Conservation (phyloP, 2,113 vertebrate species). For the Silurus glanis region DNA sequence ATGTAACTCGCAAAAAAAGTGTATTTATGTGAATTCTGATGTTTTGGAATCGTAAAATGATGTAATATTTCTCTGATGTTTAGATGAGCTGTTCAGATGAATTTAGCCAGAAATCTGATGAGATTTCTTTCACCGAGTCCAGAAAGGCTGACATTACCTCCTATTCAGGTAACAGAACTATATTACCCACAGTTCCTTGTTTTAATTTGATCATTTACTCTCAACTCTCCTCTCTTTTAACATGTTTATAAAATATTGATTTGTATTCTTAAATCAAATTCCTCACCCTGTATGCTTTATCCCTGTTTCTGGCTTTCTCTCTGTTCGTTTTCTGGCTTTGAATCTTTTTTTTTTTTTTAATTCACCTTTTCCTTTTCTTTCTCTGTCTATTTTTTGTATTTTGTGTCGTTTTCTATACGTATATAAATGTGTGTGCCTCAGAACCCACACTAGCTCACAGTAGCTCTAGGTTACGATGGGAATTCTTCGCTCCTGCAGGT, state of each 20-base stretch:
- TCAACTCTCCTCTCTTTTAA: not conserved
- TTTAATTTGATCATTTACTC: not conserved
- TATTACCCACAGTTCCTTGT: not conserved
- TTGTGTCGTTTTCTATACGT: not conserved
- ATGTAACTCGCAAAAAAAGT: not conserved
- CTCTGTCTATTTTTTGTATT: conserved; percentile 3
- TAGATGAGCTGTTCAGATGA: conserved; percentile 54
- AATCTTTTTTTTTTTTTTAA: conserved; percentile 7
- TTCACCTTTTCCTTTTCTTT: not conserved
- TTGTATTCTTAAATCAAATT: conserved; percentile 5
- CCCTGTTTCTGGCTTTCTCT: conserved; percentile 29
- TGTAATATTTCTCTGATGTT: not conserved
- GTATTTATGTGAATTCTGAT: not conserved
- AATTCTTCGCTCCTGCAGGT: conserved; percentile 85
- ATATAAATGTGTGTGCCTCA: conserved; percentile 9
- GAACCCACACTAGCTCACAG: conserved; percentile 58
- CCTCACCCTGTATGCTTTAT: conserved; percentile 25
- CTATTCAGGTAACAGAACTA: conserved; percentile 67
- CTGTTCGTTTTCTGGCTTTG: conserved; percentile 7
- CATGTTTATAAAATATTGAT: not conserved
- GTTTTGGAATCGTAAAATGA: not conserved
- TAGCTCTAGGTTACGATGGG: conserved; percentile 80
- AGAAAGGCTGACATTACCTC: conserved; percentile 49
- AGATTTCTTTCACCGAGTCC: conserved; percentile 37
- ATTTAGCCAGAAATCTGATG: conserved; percentile 43